Evolutionary conservation across 2,888 invertebrate species (phyloP).

Genomic region (Cryptocheilus praepositus): DNA sequence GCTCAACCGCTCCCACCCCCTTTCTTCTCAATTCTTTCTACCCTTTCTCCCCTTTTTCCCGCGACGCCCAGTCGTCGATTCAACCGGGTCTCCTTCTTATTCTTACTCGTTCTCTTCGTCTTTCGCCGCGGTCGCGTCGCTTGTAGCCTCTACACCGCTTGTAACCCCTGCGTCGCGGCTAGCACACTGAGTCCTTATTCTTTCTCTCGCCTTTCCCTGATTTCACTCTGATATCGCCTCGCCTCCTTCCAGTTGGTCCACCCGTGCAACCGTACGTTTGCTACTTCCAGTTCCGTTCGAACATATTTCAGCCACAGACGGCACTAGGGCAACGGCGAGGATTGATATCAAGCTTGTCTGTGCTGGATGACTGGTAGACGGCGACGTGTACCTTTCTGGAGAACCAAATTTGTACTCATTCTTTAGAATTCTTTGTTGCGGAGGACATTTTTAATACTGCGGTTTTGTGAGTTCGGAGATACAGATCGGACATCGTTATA

Average conservation of each 20-base stretch:
- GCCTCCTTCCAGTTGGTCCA: slow-evolving; percentile 14
- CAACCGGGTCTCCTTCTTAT: neutral
- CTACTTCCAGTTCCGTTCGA: slow-evolving; percentile 9
- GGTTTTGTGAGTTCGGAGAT: too few relatives aligned
- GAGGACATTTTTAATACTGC: too few relatives aligned
- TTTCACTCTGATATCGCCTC: slow-evolving; percentile 47
- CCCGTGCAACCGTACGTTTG: neutral
- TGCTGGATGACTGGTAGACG: too few relatives aligned
- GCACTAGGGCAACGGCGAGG: slow-evolving; percentile 33
- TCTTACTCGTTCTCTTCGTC: neutral
- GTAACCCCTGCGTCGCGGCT: slow-evolving; percentile 7
- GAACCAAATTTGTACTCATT: neutral
- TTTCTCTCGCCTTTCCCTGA: slow-evolving; percentile 43
- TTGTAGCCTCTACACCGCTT: slow-evolving; percentile 8
- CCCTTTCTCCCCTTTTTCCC: slow-evolving; percentile 10
- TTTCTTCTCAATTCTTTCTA: slow-evolving; percentile 13
- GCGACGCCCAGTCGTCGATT: slow-evolving; percentile 13
- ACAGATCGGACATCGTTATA: too few relatives aligned
- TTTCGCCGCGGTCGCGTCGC: slow-evolving; percentile 12
- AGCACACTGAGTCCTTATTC: slow-evolving; percentile 45
- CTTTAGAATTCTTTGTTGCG: too few relatives aligned
- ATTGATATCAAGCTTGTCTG: slow-evolving; percentile 7
- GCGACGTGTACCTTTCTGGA: neutral
- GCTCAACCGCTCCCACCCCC: slow-evolving; percentile 12
- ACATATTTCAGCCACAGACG: slow-evolving; percentile 50